phyloP scores from a whole-genome alignment of 2,888 invertebrate genomes.

The Lapara coniferarum region DNA sequence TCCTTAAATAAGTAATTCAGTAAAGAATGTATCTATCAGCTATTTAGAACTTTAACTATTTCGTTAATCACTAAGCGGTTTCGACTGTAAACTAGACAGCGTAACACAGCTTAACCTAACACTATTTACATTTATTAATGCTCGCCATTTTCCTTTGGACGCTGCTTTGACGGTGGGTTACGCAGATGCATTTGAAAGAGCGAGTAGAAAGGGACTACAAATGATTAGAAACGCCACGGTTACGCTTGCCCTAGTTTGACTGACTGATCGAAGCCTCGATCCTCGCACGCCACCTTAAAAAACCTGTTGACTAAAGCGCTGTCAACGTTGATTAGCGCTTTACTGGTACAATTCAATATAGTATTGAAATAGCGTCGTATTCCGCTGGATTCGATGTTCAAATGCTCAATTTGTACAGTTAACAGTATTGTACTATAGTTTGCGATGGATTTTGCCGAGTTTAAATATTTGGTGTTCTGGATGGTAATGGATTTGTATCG shows the following conservation, averaged over 20 bases:
- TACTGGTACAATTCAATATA: neutral
- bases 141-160: conserved; percentile 71
- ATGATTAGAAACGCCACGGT: conserved; percentile 64
- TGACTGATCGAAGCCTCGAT: conserved; percentile 24
- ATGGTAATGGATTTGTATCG: neutral
- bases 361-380: neutral
- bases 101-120: conserved; percentile 12
- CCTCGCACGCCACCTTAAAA: neutral
- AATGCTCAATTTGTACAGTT: neutral
- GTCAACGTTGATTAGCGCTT: neutral
- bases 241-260: conserved; percentile 30
- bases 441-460: too few species aligned
- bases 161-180: conserved; percentile 82
- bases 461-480: neutral
- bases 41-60: neutral
- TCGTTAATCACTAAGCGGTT: neutral
- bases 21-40: neutral
- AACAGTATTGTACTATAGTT: neutral
- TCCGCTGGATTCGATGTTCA: neutral
- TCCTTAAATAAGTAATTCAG: neutral
- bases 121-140: conserved; percentile 41
- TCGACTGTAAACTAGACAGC: conserved; percentile 8
- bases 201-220: conserved; percentile 85
- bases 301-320: too few species aligned
- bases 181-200: conserved; percentile 82